These are phyloP conservation scores for Apis laboriosa DNA, from an alignment of 1,140 invertebrate genomes.

Conservation along the genomic window DNA sequence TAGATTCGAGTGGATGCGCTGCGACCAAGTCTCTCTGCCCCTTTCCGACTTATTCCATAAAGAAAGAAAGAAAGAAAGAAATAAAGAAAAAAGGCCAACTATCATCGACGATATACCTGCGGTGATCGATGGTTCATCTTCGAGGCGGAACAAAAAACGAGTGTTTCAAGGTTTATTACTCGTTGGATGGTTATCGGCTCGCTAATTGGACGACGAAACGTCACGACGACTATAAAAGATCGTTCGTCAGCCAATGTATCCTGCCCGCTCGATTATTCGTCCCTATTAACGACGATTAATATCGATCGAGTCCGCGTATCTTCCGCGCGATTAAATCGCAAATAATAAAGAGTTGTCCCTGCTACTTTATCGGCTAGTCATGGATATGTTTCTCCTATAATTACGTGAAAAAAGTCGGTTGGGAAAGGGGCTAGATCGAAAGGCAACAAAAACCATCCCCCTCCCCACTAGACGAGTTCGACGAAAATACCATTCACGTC, in stretches of 20 bases:
- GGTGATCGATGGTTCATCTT: slow-evolving; percentile 29
- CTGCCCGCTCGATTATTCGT: slow-evolving; percentile 23
- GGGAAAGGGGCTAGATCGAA: not conserved
- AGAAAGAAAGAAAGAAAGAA: no score
- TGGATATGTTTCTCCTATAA: not conserved
- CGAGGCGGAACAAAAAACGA: slow-evolving; percentile 1
- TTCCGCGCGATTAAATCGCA: not conserved
- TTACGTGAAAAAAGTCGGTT: not conserved
- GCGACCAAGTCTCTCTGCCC: not conserved
- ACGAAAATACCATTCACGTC: no score
- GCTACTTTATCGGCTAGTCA: not conserved
- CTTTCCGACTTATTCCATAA: no score
- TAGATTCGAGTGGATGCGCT: not conserved
- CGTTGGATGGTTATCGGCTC: slow-evolving; percentile 29
- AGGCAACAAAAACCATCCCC: not conserved
- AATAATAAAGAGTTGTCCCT: not conserved
- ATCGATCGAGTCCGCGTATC: not conserved
- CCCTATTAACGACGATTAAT: slow-evolving; percentile 44
- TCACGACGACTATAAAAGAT: slow-evolving; percentile 26
- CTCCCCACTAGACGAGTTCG: no score
- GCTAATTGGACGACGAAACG: slow-evolving; percentile 46
- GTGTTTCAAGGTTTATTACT: slow-evolving; percentile 24
- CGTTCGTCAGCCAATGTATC: not conserved
- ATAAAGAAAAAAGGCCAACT: not conserved
- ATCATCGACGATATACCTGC: not conserved